A percentile compares a stretch with the other conserved stretches of the same genome.
Conservation (phyloP, 37 sponge, comb jelly and placozoan genomes). For the Chondrilla cf. caribensis region DNA sequence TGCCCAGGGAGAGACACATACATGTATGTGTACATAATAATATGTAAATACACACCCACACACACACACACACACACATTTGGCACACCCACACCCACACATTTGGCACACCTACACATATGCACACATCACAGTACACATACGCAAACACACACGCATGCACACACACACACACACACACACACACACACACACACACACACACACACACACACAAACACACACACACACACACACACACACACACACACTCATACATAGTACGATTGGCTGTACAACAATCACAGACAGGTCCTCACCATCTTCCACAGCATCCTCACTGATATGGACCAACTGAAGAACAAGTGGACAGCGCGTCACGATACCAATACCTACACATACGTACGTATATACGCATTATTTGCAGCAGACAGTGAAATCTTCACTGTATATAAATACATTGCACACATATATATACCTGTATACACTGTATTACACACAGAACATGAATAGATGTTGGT, state of each 20-base stretch:
- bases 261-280: neutral
- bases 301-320: constrained; percentile 41
- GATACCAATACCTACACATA: constrained; percentile 79
- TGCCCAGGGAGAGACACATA: too few relatives aligned
- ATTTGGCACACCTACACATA: neutral
- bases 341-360: constrained; percentile 95
- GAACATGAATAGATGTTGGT: too few relatives aligned
- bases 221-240: constrained; percentile 8
- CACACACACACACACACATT: too few relatives aligned
- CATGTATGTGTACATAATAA: too few relatives aligned
- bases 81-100: too few relatives aligned
- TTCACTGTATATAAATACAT: too few relatives aligned
- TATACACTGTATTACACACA: too few relatives aligned
- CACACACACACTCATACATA: constrained; percentile 11
- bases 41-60: too few relatives aligned
- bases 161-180: neutral
- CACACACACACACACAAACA: constrained; percentile 1
- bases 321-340: constrained; percentile 91
- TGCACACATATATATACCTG: constrained; percentile 1
- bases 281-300: neutral
- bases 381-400: neutral
- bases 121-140: neutral
- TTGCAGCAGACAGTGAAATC: too few relatives aligned
- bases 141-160: neutral
- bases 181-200: neutral